Evolutionary conservation across 37 sponge, comb jelly and placozoan genomes (phyloP), one percentile per base, ranked within the genome.

Genomic region (Mnemiopsis leidyi): DNA sequence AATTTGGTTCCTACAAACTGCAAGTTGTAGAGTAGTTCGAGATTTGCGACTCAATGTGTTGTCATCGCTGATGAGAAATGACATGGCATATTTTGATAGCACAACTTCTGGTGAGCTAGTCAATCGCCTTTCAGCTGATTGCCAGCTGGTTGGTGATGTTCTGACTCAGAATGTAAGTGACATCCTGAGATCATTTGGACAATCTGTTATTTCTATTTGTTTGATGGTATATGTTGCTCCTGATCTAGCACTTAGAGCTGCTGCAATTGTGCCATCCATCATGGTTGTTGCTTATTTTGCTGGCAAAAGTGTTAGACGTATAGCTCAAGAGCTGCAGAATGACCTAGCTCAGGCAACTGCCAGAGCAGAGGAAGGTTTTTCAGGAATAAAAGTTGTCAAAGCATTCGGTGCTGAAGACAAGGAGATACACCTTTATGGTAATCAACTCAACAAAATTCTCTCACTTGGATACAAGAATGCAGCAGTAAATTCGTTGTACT

Each of bases 211-310:
- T 35, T 93, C 92, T 40, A 36, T 93, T 69, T 35, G 82, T 1
- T 23, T 94, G 69, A 94, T 94, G 94, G 76, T 94, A 36, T 85
- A 85, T 26, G 90, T 85, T 38, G 90, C 90, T 85, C 90, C 90
- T 29, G 90, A 85, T 85, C 35, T 85, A n/a, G 90, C 90, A 38
- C 39, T 85, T 20, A 85, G 90, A 85, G 90, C 35, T 18, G 39
- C 90, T 25, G 39, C 48, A 1, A 85, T 85, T 85, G 90, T 85
- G 0, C 90, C 90, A 23, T 85, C 90, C 0, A 85, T 85, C 2
- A 85, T 85, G 90, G 29, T 85, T 40, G 48, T 85, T 39, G 90
- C 90, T 2, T n/a, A 36, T 26, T 85, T 38, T 39, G 90, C 90
- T 38, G 90, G 90, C 0, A 85, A 85, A 40, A 36, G 2, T 40